phyloP scores from a whole-genome alignment of 2,888 invertebrate genomes.

The Cerceris rybyensis region DNA sequence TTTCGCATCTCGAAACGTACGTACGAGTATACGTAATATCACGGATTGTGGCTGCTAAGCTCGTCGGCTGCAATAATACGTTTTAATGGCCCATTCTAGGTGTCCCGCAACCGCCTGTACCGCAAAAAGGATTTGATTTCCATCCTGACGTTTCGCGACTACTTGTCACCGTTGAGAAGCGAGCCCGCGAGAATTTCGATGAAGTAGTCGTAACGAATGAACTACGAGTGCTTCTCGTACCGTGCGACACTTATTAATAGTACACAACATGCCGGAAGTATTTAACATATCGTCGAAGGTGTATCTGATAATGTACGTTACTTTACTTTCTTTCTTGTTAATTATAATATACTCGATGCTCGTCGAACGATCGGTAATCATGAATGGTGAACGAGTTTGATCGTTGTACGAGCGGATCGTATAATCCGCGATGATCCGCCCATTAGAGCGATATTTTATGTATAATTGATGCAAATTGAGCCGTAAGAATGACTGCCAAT shows the following conservation, averaged over 20 bases:
- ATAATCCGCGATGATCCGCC: conserved; percentile 9
- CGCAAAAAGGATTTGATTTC: conserved; percentile 67
- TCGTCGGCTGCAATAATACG: conserved; percentile 69
- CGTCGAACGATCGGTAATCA: too few relatives aligned
- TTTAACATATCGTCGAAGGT: too few relatives aligned
- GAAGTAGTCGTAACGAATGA: conserved; percentile 12
- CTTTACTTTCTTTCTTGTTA: too few relatives aligned
- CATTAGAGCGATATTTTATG: conserved; percentile 49
- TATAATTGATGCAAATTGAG: conserved; percentile 58
- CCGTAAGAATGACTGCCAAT: conserved; percentile 47
- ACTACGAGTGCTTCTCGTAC: neutral
- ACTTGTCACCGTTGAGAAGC: conserved; percentile 17
- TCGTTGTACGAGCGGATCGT: neutral
- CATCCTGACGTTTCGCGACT: conserved; percentile 29
- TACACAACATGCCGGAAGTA: neutral
- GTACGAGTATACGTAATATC: conserved; percentile 59
- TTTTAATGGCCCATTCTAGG: conserved; percentile 72
- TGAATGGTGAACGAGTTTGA: neutral
- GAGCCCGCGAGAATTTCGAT: conserved; percentile 26
- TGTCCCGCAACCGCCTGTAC: conserved; percentile 29
- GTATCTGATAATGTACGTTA: too few relatives aligned
- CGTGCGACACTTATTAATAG: neutral
- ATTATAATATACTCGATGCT: too few relatives aligned
- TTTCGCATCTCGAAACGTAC: conserved; percentile 70
- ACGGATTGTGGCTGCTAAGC: conserved; percentile 59